Conservation (phyloP, 23 tunicate species). For the Phallusia fumigata region DNA sequence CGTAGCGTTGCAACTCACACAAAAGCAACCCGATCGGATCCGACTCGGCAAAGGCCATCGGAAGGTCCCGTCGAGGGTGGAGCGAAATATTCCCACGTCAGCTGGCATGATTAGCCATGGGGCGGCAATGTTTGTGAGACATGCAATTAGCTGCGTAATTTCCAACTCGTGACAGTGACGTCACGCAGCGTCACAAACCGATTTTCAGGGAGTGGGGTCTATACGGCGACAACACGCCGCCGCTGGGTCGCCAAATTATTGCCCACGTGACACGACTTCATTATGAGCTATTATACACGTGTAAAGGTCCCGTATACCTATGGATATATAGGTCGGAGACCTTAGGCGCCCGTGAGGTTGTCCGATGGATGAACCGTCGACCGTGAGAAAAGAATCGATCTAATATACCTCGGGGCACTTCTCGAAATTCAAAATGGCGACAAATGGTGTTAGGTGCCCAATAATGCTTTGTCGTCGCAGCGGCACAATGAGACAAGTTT, state of each 20-base stretch:
- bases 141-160: constrained; percentile 9
- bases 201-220: not conserved
- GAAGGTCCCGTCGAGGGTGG: not conserved
- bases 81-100: constrained; percentile 2
- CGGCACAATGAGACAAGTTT: not conserved
- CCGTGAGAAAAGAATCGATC: not conserved
- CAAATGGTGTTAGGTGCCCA: not conserved
- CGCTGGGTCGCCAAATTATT: not conserved
- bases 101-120: constrained; percentile 6
- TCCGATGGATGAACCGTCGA: not conserved
- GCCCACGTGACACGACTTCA: not conserved
- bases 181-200: constrained; percentile 7
- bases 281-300: not conserved
- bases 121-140: not conserved
- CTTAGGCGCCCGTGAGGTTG: not conserved
- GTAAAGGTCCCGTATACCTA: not conserved
- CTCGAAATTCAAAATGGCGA: not conserved
- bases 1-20: not conserved
- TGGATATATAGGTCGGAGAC: not conserved
- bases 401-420: not conserved
- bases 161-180: constrained; percentile 1
- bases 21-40: not conserved
- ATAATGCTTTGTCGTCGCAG: not conserved
- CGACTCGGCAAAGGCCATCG: constrained; percentile 1
- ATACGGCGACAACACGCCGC: constrained; percentile 2